These are phyloP conservation scores for Oreochromis mossambicus DNA, from an alignment of 2,797 vertebrate species.

Conservation along the genomic window DNA sequence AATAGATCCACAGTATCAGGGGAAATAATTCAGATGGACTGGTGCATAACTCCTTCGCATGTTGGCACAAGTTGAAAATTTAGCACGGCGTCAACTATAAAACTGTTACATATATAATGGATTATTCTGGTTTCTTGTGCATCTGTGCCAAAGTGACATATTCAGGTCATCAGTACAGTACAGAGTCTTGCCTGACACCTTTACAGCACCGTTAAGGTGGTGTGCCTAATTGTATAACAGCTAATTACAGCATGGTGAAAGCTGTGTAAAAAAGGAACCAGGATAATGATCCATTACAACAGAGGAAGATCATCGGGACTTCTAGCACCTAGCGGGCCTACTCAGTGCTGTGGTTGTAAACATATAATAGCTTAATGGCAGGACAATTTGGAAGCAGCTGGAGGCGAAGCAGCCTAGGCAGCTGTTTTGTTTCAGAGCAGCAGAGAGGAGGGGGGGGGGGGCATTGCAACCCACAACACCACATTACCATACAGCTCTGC, in stretches of 20 bases:
- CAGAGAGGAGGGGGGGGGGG: background rate
- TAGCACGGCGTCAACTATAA: background rate
- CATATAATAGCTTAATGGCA: slow-evolving; percentile 88
- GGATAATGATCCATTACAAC: slow-evolving; percentile 58
- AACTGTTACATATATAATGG: background rate
- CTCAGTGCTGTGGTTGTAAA: slow-evolving; percentile 76
- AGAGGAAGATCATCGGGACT: slow-evolving; percentile 42
- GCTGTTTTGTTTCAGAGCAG: slow-evolving; percentile 78
- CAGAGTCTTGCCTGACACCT: slow-evolving; percentile 1
- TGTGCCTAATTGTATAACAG: slow-evolving; percentile 35
- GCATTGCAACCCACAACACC: slow-evolving; percentile 23
- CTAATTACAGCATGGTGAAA: slow-evolving; percentile 32
- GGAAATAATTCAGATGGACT: background rate
- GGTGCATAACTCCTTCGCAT: background rate
- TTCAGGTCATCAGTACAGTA: background rate
- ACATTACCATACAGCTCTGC: slow-evolving; percentile 33
- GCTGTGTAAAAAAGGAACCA: slow-evolving; percentile 47
- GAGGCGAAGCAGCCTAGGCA: slow-evolving; percentile 78
- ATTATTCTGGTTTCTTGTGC: background rate
- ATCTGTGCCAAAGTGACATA: background rate
- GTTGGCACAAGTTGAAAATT: background rate
- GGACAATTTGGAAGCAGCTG: slow-evolving; percentile 89
- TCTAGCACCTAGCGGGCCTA: slow-evolving; percentile 71
- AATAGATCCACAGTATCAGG: background rate
- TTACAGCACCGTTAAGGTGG: slow-evolving; percentile 13